Conservation (phyloP, 2,888 invertebrate genomes). For the Pammene aurita region DNA sequence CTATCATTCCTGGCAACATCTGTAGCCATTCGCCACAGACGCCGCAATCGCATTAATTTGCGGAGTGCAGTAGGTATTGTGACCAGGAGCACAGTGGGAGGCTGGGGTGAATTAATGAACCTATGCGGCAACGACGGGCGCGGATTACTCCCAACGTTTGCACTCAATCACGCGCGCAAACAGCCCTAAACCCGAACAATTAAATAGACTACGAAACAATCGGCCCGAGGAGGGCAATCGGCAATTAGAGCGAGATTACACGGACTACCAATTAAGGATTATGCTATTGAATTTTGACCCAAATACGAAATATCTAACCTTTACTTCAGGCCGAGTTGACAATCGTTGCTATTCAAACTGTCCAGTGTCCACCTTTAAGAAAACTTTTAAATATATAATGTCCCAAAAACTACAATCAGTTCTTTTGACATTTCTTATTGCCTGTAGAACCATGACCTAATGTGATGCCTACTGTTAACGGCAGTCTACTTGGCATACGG, state of each 20-base stretch:
- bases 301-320: conserved; percentile 6
- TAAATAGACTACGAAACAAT: conserved; percentile 80
- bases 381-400: too few species aligned
- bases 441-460: too few species aligned
- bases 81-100: conserved; percentile 47
- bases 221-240: conserved; percentile 72
- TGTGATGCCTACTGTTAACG: too few species aligned
- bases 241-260: conserved; percentile 46
- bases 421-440: too few species aligned
- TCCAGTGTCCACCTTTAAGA: too few species aligned
- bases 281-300: background rate
- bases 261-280: conserved; percentile 17
- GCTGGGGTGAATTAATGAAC: conserved; percentile 78
- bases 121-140: conserved; percentile 77
- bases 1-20: conserved; percentile 34
- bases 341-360: too few species aligned
- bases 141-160: conserved; percentile 80
- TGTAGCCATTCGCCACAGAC: conserved; percentile 58
- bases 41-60: conserved; percentile 80
- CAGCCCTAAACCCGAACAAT: conserved; percentile 79
- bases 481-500: too few species aligned
- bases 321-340: background rate
- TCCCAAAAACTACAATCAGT: too few species aligned
- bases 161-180: conserved; percentile 82
- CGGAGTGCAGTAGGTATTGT: conserved; percentile 72